Conservation (phyloP, 2,888 invertebrate genomes). For the Lasioglossum morio region DNA sequence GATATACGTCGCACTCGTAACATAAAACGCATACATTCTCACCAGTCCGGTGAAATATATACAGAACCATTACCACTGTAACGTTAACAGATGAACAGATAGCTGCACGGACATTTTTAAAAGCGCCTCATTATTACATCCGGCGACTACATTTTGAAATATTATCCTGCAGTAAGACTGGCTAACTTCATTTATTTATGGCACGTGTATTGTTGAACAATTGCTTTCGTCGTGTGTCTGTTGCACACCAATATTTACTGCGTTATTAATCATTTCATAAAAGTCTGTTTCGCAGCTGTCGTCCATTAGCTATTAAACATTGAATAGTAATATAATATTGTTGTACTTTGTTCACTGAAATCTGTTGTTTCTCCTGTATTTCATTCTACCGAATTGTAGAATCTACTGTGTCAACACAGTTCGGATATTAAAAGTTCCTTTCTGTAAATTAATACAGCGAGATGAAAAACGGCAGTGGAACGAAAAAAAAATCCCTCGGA, state of each 20-base stretch:
- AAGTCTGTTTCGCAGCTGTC: neutral
- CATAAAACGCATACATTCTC: neutral
- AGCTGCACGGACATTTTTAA: neutral
- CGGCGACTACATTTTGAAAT: neutral
- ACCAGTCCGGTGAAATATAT: neutral
- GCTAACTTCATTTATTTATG: neutral
- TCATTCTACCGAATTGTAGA: neutral
- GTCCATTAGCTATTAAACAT: neutral
- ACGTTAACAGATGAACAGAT: conserved; percentile 10
- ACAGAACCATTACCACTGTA: conserved; percentile 6
- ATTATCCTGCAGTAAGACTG: neutral
- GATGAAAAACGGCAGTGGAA: neutral
- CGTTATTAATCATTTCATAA: neutral
- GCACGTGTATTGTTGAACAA: neutral
- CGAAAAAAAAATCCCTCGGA: neutral
- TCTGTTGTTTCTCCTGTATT: neutral
- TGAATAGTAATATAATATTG: neutral
- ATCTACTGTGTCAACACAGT: neutral
- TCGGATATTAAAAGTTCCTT: neutral
- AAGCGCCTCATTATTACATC: neutral
- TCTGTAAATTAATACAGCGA: neutral
- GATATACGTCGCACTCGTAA: conserved; percentile 14
- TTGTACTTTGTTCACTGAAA: neutral
- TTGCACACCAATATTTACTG: neutral
- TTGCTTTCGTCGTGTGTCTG: neutral